Evolutionary conservation across 1,140 invertebrate genomes (phyloP).

Genomic region (Zeugodacus cucurbitae): DNA sequence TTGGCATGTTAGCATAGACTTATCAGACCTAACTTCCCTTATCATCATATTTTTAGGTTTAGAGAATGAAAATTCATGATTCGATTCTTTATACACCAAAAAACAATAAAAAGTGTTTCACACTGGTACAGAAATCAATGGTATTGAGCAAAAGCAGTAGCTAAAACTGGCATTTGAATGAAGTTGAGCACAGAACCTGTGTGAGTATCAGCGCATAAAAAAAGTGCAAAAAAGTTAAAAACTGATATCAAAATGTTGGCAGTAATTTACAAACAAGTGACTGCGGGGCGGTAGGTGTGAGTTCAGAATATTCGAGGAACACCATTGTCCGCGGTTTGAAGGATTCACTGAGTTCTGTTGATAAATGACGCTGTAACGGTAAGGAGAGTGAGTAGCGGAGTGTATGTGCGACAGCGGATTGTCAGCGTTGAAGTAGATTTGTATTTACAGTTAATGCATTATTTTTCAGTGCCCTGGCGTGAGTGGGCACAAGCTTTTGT

Average conservation of each 20-base stretch:
- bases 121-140: background rate
- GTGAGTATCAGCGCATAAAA: background rate
- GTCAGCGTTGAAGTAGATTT: background rate
- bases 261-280: conserved; percentile 16
- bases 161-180: background rate
- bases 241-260: conserved; percentile 31
- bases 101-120: background rate
- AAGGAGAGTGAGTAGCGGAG: background rate
- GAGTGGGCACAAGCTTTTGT: background rate
- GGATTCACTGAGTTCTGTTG: conserved; percentile 13
- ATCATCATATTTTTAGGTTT: no score
- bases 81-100: background rate
- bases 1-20: no score
- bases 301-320: background rate
- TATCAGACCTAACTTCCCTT: no score
- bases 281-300: background rate
- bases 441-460: conserved; percentile 2
- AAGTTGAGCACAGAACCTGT: no score
- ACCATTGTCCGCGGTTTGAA: conserved; percentile 31
- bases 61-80: no score
- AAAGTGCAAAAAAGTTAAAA: conserved; percentile 17
- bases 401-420: background rate
- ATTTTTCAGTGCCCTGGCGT: background rate
- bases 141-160: background rate
- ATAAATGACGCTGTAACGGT: background rate